Conservation (phyloP, 2,797 vertebrate genomes). For the Hypotaenidia philippensis region DNA sequence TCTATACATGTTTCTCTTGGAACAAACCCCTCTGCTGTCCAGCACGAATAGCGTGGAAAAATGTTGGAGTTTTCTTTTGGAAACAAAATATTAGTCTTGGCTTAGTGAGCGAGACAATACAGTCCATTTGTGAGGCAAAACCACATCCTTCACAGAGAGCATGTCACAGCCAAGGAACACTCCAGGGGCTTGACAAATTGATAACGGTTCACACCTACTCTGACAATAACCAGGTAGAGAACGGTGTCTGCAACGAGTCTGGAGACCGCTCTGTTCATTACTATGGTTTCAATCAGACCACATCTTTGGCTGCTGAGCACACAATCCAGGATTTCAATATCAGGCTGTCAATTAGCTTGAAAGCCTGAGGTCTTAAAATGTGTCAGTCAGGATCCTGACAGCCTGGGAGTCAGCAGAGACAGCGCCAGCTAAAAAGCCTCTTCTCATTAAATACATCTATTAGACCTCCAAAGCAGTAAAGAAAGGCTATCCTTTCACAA, state of each 20-base stretch:
- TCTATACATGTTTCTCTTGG: conserved; percentile 79
- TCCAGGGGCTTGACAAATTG: conserved; percentile 67
- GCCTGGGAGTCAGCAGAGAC: background rate
- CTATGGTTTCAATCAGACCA: background rate
- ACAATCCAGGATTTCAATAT: background rate
- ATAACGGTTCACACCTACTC: conserved; percentile 38
- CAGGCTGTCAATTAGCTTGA: background rate
- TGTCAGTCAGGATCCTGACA: background rate
- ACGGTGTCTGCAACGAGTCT: conserved; percentile 7
- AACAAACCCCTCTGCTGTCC: conserved; percentile 75
- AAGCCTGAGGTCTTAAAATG: background rate
- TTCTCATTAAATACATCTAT: background rate
- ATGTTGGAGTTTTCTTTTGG: conserved; percentile 78
- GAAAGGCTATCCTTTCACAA: background rate
- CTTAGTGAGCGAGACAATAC: conserved; percentile 76
- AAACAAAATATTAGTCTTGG: conserved; percentile 86
- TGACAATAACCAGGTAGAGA: conserved; percentile 75
- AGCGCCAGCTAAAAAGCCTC: background rate
- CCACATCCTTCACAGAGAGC: conserved; percentile 68
- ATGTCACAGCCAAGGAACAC: conserved; percentile 67
- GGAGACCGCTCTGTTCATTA: background rate
- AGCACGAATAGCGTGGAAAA: conserved; percentile 80
- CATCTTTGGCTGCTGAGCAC: background rate
- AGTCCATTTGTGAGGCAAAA: conserved; percentile 74
- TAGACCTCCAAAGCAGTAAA: background rate